Conservation (phyloP, 2,113 vertebrate genomes). For the Rhea pennata region DNA sequence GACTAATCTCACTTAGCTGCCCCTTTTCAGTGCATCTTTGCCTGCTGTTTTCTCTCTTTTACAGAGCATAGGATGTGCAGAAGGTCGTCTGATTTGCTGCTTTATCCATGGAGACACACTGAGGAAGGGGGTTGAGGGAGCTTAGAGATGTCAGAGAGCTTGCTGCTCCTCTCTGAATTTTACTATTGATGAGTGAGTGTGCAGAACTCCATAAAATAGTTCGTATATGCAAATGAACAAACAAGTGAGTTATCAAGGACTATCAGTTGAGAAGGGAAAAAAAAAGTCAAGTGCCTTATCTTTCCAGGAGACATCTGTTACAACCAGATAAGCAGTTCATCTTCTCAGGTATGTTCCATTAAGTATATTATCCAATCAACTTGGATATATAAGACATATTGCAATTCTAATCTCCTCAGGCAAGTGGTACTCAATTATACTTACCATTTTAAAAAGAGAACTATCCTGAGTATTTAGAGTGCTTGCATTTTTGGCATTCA, state of each 20-base stretch:
- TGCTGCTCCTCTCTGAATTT: not conserved
- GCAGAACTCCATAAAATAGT: not conserved
- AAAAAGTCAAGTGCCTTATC: conserved; percentile 15
- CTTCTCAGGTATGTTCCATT: conserved; percentile 51
- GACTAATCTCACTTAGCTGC: not conserved
- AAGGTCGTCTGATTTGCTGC: not conserved
- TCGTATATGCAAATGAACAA: not conserved
- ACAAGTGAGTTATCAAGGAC: conserved; percentile 24
- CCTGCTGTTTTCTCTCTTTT: not conserved
- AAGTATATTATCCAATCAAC: conserved; percentile 50
- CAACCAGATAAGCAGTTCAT: conserved; percentile 31
- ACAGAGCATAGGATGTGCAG: not conserved
- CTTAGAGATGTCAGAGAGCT: not conserved
- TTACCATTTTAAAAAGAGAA: conserved; percentile 41
- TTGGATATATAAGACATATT: conserved; percentile 28
- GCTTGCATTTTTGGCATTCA: not conserved
- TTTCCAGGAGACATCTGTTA: conserved; percentile 19
- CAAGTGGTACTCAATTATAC: conserved; percentile 51
- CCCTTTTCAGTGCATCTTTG: not conserved
- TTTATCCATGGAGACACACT: fast-evolving
- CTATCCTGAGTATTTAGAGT: conserved; percentile 6
- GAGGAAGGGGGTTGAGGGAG: not conserved
- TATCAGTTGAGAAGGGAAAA: not conserved
- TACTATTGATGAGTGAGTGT: not conserved
- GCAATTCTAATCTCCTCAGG: conserved; percentile 19